Evolutionary conservation across 2,888 invertebrate species (phyloP), one percentile per base, ranked within the genome.

Genomic region (Xylota sylvarum): DNA sequence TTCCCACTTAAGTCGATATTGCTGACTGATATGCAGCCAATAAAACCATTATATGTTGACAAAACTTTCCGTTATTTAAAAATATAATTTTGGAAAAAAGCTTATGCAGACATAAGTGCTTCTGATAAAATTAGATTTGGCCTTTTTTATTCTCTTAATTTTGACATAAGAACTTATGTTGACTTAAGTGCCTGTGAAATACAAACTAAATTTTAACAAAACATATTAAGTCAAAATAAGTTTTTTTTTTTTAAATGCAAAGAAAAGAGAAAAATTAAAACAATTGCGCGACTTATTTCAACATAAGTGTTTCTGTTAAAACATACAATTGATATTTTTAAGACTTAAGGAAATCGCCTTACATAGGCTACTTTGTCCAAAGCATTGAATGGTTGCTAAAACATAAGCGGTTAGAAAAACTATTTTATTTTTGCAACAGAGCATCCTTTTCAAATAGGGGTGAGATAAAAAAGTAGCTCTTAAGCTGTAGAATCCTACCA

Each of bases 301-400:
- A n/a, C n/a, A n/a, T n/a, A n/a, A n/a, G n/a, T n/a, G 58, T 19
- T 58, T 19, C 17, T 58, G 27, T 40, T 60, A n/a, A 64, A 64
- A 14, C 17, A 46, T 14, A 46, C n/a, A 4, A 32, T 17, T 32
- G 30, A 17, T 32, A 17, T 40, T 23, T 62, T 23, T 46, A 30
- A 64, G 9, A 46, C 30, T 30, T 62, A 14, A 4, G 62, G 19
- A 46, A 64, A 35, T 30, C 5, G 5, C 30, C 30, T 30, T 4
- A 30, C 30, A 30, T 30, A 30, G 5, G 30, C 30, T 30, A 30
- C 5, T 30, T 30, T 30, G 30, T 30, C 3, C 5, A 30, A 30
- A n/a, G n/a, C n/a, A n/a, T n/a, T n/a, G n/a, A n/a, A n/a, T n/a
- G n/a, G n/a, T n/a, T n/a, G n/a, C n/a, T n/a, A n/a, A n/a, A n/a